Percentiles rank a stretch among this genome's conserved stretches.
Conservation (phyloP, 37 sponge, comb jelly and placozoan species). For the Aphrocallistes beatrix region DNA sequence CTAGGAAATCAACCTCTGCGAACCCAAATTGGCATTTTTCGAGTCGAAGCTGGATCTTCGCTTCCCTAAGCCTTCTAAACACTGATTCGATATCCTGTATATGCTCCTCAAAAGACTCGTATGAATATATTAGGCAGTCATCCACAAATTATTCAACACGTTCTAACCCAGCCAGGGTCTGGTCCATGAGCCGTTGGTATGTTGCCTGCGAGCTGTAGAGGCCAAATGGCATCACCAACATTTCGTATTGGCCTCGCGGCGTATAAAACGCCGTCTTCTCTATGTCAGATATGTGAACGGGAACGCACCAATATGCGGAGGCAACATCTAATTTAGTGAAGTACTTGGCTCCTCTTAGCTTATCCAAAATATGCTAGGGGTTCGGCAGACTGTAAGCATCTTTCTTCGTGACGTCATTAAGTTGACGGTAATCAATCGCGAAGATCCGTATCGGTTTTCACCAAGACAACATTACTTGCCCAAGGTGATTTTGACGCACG, state of each 20-base stretch:
- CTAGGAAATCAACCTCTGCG: no score
- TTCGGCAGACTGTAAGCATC: neutral
- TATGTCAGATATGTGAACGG: neutral
- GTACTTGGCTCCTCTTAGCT: slow-evolving; percentile 8
- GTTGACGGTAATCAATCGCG: slow-evolving; percentile 15
- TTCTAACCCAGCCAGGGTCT: slow-evolving; percentile 21
- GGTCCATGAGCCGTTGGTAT: slow-evolving; percentile 31
- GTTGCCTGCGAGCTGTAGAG: slow-evolving; percentile 13
- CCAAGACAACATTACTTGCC: slow-evolving; percentile 20
- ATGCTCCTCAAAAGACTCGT: neutral
- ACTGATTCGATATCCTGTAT: neutral
- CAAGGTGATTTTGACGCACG: slow-evolving; percentile 4
- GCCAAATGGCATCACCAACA: slow-evolving; percentile 26
- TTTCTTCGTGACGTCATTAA: slow-evolving; percentile 18
- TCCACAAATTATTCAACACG: no score
- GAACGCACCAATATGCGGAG: slow-evolving; percentile 22
- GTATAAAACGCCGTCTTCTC: slow-evolving; percentile 21
- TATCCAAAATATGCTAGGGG: neutral
- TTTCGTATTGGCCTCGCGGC: slow-evolving; percentile 18
- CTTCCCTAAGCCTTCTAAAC: neutral
- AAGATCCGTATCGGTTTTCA: slow-evolving; percentile 29
- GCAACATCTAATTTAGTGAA: slow-evolving; percentile 22
- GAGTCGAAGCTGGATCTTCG: no score
- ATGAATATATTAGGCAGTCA: neutral
- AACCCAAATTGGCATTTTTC: slow-evolving; percentile 15